Evolutionary conservation across 1,140 invertebrate genomes (phyloP).

Genomic region (Manduca sexta): DNA sequence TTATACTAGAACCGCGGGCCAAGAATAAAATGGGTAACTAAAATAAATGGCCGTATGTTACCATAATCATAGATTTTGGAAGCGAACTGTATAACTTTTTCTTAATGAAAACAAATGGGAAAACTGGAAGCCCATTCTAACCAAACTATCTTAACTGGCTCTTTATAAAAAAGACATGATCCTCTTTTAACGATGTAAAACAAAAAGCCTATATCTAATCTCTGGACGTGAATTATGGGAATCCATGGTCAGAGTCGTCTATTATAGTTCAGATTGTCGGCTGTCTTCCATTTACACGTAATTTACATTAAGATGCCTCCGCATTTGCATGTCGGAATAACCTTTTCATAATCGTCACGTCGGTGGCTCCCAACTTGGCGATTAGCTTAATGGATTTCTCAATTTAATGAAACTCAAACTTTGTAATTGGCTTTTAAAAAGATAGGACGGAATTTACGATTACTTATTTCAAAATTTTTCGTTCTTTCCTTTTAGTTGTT

Average conservation of each 20-base stretch:
- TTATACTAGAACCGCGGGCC: slow-evolving; percentile 60
- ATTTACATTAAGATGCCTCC: slow-evolving; percentile 55
- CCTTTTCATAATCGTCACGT: slow-evolving; percentile 60
- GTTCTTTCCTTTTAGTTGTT: slow-evolving; percentile 12
- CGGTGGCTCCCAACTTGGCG: slow-evolving; percentile 44
- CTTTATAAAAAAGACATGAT: slow-evolving; percentile 29
- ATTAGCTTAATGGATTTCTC: slow-evolving; percentile 66
- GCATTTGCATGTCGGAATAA: slow-evolving; percentile 59
- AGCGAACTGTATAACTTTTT: slow-evolving; percentile 27
- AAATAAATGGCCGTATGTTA: slow-evolving; percentile 61
- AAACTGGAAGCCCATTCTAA: slow-evolving; percentile 35
- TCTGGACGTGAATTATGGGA: slow-evolving; percentile 44
- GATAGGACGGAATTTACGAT: slow-evolving; percentile 43
- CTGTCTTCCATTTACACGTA: slow-evolving; percentile 52
- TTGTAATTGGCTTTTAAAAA: slow-evolving; percentile 55
- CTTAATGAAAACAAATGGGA: slow-evolving; percentile 51
- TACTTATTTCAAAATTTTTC: slow-evolving; percentile 24
- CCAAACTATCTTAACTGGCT: slow-evolving; percentile 31
- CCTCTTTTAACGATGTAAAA: slow-evolving; percentile 25
- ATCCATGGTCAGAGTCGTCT: slow-evolving; percentile 25
- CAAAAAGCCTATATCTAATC: slow-evolving; percentile 50
- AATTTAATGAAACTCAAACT: slow-evolving; percentile 58
- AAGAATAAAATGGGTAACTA: slow-evolving; percentile 67
- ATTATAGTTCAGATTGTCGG: slow-evolving; percentile 40
- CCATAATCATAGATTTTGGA: slow-evolving; percentile 57